Conservation (phyloP, 2,888 invertebrate genomes). For the Drosophila helvetica region DNA sequence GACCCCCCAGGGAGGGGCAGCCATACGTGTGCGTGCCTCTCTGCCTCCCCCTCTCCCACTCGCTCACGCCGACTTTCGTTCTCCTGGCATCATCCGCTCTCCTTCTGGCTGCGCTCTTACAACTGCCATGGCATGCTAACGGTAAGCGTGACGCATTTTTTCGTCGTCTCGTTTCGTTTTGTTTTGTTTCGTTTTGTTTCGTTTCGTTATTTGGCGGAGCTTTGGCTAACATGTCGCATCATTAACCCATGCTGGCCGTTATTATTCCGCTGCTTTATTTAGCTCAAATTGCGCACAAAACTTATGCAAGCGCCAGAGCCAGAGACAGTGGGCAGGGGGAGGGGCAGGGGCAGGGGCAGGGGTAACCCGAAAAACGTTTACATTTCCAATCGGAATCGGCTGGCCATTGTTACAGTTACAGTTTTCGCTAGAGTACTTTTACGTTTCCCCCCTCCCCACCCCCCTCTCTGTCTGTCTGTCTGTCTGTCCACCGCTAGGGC, state of each 20-base stretch:
- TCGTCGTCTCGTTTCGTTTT: slow-evolving; percentile 29
- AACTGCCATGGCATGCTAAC: slow-evolving; percentile 52
- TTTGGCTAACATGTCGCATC: slow-evolving; percentile 68
- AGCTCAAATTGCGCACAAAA: slow-evolving; percentile 61
- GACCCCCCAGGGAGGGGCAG: slow-evolving; percentile 33
- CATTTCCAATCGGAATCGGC: slow-evolving; percentile 70
- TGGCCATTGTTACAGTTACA: slow-evolving; percentile 60
- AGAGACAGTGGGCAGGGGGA: no score
- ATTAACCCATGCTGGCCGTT: slow-evolving; percentile 66
- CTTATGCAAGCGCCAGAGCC: slow-evolving; percentile 58
- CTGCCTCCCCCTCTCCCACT: neutral
- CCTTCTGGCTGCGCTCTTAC: neutral
- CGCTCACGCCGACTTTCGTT: slow-evolving; percentile 4
- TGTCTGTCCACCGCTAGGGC: slow-evolving; percentile 49
- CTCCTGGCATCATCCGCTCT: neutral
- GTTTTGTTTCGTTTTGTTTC: slow-evolving; percentile 20
- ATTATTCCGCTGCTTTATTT: slow-evolving; percentile 63
- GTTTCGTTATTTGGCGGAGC: slow-evolving; percentile 13
- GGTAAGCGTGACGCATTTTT: slow-evolving; percentile 77
- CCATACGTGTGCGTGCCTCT: slow-evolving; percentile 37
- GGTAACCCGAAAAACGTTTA: slow-evolving; percentile 49
- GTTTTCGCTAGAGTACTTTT: slow-evolving; percentile 42
- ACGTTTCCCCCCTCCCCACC: neutral
- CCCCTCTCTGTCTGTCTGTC: neutral
- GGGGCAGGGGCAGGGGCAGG: neutral